Evolutionary conservation across 2,888 invertebrate species (phyloP), one percentile per base, ranked within the genome.

Genomic region (Dendrolimus houi): DNA sequence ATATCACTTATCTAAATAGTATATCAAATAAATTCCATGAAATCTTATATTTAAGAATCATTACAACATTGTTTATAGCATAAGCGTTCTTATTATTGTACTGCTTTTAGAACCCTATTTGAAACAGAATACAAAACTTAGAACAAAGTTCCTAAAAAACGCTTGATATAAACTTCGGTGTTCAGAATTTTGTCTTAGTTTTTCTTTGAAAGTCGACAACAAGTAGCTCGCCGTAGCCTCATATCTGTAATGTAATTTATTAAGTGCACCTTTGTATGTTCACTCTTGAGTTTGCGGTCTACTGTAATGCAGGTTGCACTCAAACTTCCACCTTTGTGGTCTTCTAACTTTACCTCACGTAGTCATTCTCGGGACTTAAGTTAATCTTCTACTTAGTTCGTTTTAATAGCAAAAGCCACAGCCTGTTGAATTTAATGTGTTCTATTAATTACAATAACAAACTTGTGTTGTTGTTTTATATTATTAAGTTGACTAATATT

Each of bases 241-340:
- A 65, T 59, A 62, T 68, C 58, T 61, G 66, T 71, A 68, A 67
- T 71, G 65, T 68, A 70, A 76, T 77, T 73, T 68, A 75, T 78
- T 73, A 74, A 66, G 64, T 57, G 57, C 63, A 60, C 68, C 71
- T 75, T 74, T 76, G 76, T 77, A 64, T 67, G 68, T 65, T 69
- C 63, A 63, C 67, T 62, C 62, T 63, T 63, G 57, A 74, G 72
- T 70, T 77, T 72, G 76, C 70, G 75, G 75, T 76, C 65, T 70
- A 62, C 68, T 70, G 41, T 60, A 62, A 66, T 72, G 74, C 77
- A 75, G 69, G 70, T 70, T 77, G 75, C 75, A 75, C 67, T 68
- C 64, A 70, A 81, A 81, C 77, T 81, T 79, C 67, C 64, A 75
- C 76, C 76, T 81, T 77, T 77, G 76, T 74, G 71, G 76, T 75